A percentile compares a stretch with the other conserved stretches of the same genome.
phyloP scores from a whole-genome alignment of 2,888 invertebrate species.

The Yponomeuta sedellus region DNA sequence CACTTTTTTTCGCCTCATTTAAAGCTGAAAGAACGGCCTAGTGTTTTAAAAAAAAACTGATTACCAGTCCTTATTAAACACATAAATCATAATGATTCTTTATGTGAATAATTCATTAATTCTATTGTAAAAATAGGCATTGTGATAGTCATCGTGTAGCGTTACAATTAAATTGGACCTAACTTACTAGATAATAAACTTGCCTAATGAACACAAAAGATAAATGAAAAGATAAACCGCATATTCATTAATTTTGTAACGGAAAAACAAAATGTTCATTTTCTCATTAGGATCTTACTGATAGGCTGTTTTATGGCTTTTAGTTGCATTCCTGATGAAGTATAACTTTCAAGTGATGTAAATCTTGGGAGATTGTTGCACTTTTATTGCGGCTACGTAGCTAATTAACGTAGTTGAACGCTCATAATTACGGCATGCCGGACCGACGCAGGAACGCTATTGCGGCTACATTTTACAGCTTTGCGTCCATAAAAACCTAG shows the following conservation, averaged over 20 bases:
- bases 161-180: too few species aligned
- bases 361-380: conserved; percentile 2
- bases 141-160: too few species aligned
- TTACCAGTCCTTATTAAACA: too few species aligned
- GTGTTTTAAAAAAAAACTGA: too few species aligned
- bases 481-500: conserved; percentile 5
- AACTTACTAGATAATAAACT: background rate
- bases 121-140: too few species aligned
- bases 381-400: conserved; percentile 6
- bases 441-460: conserved; percentile 1
- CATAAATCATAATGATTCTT: too few species aligned
- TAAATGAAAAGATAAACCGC: background rate
- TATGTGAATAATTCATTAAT: too few species aligned
- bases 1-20: too few species aligned
- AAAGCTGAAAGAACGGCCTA: background rate
- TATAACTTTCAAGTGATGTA: conserved; percentile 5
- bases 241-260: background rate
- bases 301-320: background rate
- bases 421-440: conserved; percentile 2
- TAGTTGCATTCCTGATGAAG: background rate
- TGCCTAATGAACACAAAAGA: background rate
- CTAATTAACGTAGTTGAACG: conserved; percentile 9
- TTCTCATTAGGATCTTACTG: background rate
- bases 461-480: background rate
- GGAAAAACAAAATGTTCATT: background rate